These are phyloP conservation scores for Dioctria rufipes DNA, from an alignment of 2,888 invertebrate genomes.

Conservation along the genomic window DNA sequence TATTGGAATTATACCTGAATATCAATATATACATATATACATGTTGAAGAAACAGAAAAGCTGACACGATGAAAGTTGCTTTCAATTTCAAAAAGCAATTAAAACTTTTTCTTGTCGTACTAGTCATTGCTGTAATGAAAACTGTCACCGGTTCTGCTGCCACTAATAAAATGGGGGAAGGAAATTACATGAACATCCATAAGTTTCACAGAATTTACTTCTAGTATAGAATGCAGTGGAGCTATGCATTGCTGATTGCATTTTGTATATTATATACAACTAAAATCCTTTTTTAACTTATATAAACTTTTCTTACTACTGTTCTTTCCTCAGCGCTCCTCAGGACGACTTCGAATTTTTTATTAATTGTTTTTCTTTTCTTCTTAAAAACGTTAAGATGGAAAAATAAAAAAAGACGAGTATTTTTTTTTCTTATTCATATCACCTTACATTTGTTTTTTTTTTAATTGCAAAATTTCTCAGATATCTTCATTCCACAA, in stretches of 20 bases:
- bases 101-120: conserved; percentile 5
- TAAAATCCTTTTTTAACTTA: not conserved
- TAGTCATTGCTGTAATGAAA: conserved; percentile 10
- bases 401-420: no score
- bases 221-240: no score
- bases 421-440: no score
- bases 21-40: no score
- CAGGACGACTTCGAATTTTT: no score
- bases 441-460: not conserved
- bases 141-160: not conserved
- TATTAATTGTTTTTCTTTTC: not conserved
- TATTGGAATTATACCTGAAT: no score
- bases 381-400: not conserved
- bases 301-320: conserved; percentile 29
- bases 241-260: no score
- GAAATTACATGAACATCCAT: conserved; percentile 20
- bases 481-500: not conserved
- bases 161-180: not conserved
- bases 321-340: not conserved
- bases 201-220: not conserved
- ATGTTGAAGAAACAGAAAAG: no score
- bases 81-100: not conserved
- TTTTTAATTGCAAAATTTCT: conserved; percentile 19
- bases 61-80: no score
- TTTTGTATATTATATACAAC: no score